Evolutionary conservation across 2,888 invertebrate species (phyloP), one percentile per base, ranked within the genome.

Genomic region (Orchestes rusci): DNA sequence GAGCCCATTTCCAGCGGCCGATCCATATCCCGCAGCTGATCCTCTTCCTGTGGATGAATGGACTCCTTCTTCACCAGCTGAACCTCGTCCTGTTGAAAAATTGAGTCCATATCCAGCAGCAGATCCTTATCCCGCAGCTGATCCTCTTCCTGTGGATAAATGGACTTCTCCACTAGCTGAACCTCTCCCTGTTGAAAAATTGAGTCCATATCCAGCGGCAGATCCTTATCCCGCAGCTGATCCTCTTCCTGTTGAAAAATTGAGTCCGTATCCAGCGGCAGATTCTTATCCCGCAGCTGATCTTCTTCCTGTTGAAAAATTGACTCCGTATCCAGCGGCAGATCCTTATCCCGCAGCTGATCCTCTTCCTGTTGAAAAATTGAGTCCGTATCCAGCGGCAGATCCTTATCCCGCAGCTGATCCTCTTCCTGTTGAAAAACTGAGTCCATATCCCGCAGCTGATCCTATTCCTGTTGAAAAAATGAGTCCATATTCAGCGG

Each of bases 161-260:
- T 7, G 7, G 13, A 1, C 1, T 4, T n/a, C 31, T 12, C 38
- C 2, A 12, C 8, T 29, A 17, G 28, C 34, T 10, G 15, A 16
- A 17, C 13, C 15, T n/a, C 27, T 36, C 16, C 7, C 10, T 30
- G 16, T 13, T 12, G 40, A 18, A n/a, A 18, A 19, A 7, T 34
- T 18, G 3, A 19, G 33, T 16, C 39, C 43, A 3, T 44, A 44
- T 15, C 38, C 40, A 13, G 33, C 40, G 13, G 30, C 36, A 12
- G 45, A 40, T 15, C 45, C 40, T 20, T 48, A 48, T 18, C 44
- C 48, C 13, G 30, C 48, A 16, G 36, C 44, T 29, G 48, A 44
- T 20, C 44, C 44, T 13, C 23, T 35, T 8, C 8, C 19, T 10
- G 18, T 13, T 2, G 16, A 27, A 4, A 20, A 15, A 16, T 13